These are phyloP conservation scores for Melinaea marsaeus DNA, from an alignment of 2,888 invertebrate species.

Conservation along the genomic window DNA sequence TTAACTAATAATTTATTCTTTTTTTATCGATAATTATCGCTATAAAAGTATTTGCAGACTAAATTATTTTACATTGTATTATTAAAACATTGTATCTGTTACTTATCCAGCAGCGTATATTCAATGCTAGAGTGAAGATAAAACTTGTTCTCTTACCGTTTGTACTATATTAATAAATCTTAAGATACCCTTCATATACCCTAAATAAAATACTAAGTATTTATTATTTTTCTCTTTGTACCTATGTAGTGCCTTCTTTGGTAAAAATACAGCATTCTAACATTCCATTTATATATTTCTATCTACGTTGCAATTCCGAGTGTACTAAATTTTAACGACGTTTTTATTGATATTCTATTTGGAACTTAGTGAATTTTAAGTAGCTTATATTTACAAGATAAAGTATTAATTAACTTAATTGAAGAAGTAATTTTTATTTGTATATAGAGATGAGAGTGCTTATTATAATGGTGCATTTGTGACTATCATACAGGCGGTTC, in stretches of 20 bases:
- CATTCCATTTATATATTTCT: slow-evolving; percentile 3
- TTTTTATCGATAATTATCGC: no score
- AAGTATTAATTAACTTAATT: slow-evolving; percentile 6
- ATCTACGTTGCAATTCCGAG: slow-evolving; percentile 3
- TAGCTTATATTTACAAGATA: slow-evolving; percentile 10
- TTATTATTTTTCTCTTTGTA: slow-evolving; percentile 4
- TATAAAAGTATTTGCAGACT: no score
- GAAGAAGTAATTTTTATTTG: slow-evolving; percentile 50
- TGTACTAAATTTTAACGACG: slow-evolving; percentile 4
- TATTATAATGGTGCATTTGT: slow-evolving; percentile 61
- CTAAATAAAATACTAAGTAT: slow-evolving; percentile 1
- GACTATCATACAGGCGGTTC: slow-evolving; percentile 47
- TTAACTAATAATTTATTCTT: no score
- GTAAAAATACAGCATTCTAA: slow-evolving; percentile 6
- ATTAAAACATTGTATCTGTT: no score
- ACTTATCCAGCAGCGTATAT: no score
- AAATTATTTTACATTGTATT: no score
- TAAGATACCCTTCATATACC: background rate
- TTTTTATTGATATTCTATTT: slow-evolving; percentile 7
- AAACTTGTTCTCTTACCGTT: background rate
- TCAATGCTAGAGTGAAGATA: background rate
- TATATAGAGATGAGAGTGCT: slow-evolving; percentile 64
- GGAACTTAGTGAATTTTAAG: slow-evolving; percentile 2
- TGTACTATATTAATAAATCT: background rate
- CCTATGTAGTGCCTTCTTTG: slow-evolving; percentile 25